phyloP scores from a whole-genome alignment of 2,113 vertebrate genomes.

The Mustela lutreola region DNA sequence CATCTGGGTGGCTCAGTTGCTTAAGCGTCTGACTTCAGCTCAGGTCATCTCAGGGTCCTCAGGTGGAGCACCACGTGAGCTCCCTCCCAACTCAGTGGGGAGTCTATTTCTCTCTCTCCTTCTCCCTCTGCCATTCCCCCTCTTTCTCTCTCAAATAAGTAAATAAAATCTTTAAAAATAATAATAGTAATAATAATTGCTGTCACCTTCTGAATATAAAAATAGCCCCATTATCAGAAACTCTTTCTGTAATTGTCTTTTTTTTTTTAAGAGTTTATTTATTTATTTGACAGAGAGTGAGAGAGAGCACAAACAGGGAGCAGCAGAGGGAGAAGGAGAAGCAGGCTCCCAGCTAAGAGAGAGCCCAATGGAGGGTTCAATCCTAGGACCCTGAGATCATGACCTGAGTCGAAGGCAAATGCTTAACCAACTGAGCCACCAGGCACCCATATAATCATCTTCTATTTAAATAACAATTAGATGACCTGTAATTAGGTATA shows the following conservation, averaged over 20 bases:
- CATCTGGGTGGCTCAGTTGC: neutral
- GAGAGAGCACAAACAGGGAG: too few species aligned
- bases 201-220: neutral
- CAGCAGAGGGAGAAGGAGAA: too few species aligned
- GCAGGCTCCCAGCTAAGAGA: too few species aligned
- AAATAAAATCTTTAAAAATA: neutral
- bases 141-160: neutral
- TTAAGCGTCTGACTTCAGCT: neutral
- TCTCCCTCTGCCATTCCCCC: neutral
- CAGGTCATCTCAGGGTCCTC: neutral
- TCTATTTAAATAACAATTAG: conserved; percentile 38
- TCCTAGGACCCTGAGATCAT: too few species aligned
- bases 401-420: too few species aligned
- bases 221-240: neutral
- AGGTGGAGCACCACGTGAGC: neutral
- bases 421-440: too few species aligned
- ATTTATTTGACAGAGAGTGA: too few species aligned
- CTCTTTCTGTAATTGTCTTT: neutral
- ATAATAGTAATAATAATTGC: neutral
- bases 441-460: neutral
- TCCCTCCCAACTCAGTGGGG: neutral
- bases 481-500: conserved; percentile 33
- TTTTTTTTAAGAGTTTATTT: neutral
- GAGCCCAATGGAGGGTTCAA: too few species aligned
- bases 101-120: neutral